These are phyloP conservation scores for Microctonus hyperodae DNA, from an alignment of 2,888 invertebrate genomes.

Conservation along the genomic window DNA sequence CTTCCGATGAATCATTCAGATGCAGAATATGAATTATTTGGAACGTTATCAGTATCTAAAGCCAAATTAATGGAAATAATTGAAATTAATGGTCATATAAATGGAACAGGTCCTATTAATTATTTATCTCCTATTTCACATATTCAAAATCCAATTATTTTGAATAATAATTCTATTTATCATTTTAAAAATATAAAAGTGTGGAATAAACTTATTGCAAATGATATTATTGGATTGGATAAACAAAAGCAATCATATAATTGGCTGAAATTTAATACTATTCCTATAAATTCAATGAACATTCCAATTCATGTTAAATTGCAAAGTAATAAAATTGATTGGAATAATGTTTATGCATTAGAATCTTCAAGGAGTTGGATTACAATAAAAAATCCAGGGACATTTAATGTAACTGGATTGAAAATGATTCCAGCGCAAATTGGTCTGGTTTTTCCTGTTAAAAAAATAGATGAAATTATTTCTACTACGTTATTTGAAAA, in stretches of 20 bases:
- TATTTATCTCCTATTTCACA: conserved; percentile 63
- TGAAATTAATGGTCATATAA: conserved; percentile 62
- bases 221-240: conserved; percentile 54
- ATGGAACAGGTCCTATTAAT: conserved; percentile 60
- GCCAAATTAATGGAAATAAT: conserved; percentile 60
- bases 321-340: conserved; percentile 55
- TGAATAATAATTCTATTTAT: conserved; percentile 59
- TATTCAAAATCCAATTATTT: conserved; percentile 60
- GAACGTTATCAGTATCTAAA: conserved; percentile 41
- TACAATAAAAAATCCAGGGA: conserved; percentile 56
- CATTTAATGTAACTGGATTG: conserved; percentile 64
- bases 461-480: background rate
- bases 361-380: conserved; percentile 40
- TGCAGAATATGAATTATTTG: conserved; percentile 35
- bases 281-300: conserved; percentile 55
- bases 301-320: conserved; percentile 60
- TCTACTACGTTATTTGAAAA: background rate
- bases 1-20: conserved; percentile 47
- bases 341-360: conserved; percentile 33
- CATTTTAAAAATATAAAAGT: conserved; percentile 63
- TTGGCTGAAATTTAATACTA: conserved; percentile 43
- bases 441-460: conserved; percentile 50
- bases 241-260: conserved; percentile 48
- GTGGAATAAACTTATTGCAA: conserved; percentile 57
- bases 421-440: conserved; percentile 64